Conservation (phyloP, 2,113 vertebrate genomes). For the Apistogramma diplotaenia region DNA sequence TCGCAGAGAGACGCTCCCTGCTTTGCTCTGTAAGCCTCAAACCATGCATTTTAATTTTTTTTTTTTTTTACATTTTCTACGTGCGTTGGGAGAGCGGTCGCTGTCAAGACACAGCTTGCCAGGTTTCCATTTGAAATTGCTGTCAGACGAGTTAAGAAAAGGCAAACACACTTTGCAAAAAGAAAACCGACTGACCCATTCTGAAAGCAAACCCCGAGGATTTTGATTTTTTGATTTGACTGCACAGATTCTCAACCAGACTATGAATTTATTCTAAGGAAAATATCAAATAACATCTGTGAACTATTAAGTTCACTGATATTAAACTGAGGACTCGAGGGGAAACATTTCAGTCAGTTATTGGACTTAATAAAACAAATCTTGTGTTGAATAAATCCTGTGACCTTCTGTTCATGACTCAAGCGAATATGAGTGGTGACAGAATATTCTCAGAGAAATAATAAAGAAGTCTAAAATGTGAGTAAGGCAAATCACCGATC, state of each 20-base stretch:
- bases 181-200: constrained; percentile 60
- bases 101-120: constrained; percentile 74
- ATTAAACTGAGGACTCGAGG: constrained; percentile 47
- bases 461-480: constrained; percentile 24
- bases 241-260: constrained; percentile 7
- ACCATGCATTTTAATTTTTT: constrained; percentile 50
- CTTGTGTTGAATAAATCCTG: constrained; percentile 45
- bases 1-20: constrained; percentile 2
- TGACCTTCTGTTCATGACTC: constrained; percentile 51
- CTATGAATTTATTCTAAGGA: constrained; percentile 17
- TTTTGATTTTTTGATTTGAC: constrained; percentile 40
- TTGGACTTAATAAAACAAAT: constrained; percentile 70
- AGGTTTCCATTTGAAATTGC: constrained; percentile 70
- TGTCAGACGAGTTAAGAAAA: constrained; percentile 63
- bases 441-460: constrained; percentile 35
- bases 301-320: constrained; percentile 54
- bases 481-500: constrained; percentile 19
- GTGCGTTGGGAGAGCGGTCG: constrained; percentile 45
- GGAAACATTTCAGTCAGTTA: constrained; percentile 67
- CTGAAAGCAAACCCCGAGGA: constrained; percentile 45
- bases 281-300: constrained; percentile 48
- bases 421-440: constrained; percentile 44
- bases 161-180: constrained; percentile 64
- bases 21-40: neutral
- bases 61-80: neutral